Evolutionary conservation across 2,888 invertebrate species (phyloP).

Genomic region (Pollenia labialis): DNA sequence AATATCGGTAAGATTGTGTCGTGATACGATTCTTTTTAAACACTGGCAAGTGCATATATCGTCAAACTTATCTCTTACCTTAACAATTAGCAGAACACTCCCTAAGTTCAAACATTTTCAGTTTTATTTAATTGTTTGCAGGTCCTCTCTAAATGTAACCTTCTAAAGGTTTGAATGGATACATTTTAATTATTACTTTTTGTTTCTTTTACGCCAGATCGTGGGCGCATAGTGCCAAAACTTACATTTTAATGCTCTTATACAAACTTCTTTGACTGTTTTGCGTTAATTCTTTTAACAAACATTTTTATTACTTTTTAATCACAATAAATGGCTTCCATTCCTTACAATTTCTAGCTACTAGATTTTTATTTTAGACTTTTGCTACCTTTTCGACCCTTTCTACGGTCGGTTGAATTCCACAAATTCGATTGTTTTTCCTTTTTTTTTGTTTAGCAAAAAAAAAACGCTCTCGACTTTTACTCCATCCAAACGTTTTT

Average conservation of each 20-base stretch:
- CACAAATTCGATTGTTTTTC: conserved; percentile 7
- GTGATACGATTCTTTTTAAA: no score
- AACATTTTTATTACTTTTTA: conserved; percentile 43
- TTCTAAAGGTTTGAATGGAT: no score
- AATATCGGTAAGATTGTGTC: no score
- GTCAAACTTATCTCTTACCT: no score
- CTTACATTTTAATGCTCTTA: neutral
- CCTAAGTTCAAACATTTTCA: no score
- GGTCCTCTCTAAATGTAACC: no score
- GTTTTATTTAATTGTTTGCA: no score
- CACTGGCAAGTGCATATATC: no score
- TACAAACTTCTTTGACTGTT: conserved; percentile 13
- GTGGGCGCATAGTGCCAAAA: no score
- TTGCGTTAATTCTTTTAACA: conserved; percentile 18
- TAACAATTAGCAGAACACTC: no score
- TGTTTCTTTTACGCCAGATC: no score
- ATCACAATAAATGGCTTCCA: conserved; percentile 15
- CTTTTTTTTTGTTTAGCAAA: neutral
- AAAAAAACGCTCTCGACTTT: neutral
- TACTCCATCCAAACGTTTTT: neutral
- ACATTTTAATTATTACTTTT: neutral
- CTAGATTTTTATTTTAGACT: conserved; percentile 9
- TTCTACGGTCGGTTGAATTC: conserved; percentile 43
- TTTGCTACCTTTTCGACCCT: conserved; percentile 47
- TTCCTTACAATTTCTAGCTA: conserved; percentile 9